phyloP scores from a whole-genome alignment of 2,888 invertebrate species.

The Drosophila neotestacea region DNA sequence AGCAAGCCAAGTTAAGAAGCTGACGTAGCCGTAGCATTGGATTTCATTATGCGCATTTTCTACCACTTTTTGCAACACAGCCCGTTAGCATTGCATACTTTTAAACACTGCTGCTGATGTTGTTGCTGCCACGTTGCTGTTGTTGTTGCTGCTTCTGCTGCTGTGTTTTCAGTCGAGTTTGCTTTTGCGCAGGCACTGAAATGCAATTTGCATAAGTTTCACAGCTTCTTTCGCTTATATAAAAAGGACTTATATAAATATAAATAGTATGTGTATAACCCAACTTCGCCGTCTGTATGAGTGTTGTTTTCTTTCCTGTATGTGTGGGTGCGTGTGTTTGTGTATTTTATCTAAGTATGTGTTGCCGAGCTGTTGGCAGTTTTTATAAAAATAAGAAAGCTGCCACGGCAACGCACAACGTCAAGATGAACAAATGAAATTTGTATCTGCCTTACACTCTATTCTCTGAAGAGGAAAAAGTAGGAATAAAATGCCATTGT shows the following conservation, averaged over 20 bases:
- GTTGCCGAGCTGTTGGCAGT: slow-evolving; percentile 77
- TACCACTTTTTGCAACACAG: slow-evolving; percentile 61
- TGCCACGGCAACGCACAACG: slow-evolving; percentile 37
- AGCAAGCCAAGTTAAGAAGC: slow-evolving; percentile 66
- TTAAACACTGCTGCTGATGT: slow-evolving; percentile 50
- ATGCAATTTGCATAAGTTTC: slow-evolving; percentile 83
- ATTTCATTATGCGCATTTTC: slow-evolving; percentile 82
- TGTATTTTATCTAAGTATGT: slow-evolving; percentile 66
- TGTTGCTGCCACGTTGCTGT: slow-evolving; percentile 12
- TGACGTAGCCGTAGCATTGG: slow-evolving; percentile 69
- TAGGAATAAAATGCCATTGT: slow-evolving; percentile 60
- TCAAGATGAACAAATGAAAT: slow-evolving; percentile 65
- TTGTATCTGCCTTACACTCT: slow-evolving; percentile 57
- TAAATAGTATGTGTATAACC: slow-evolving; percentile 79
- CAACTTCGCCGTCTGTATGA: slow-evolving; percentile 46
- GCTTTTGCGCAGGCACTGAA: slow-evolving; percentile 77
- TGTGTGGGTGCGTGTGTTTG: slow-evolving; percentile 28
- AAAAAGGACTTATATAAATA: slow-evolving; percentile 73
- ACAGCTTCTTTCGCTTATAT: slow-evolving; percentile 78
- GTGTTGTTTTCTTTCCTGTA: slow-evolving; percentile 2
- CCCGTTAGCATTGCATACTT: slow-evolving; percentile 77
- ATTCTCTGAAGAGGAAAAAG: slow-evolving; percentile 20
- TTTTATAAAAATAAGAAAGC: slow-evolving; percentile 53
- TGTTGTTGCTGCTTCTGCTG: slow-evolving; percentile 14
- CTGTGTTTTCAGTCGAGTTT: slow-evolving; percentile 56